These are phyloP conservation scores for Anorthoa munda DNA, from an alignment of 2,888 invertebrate genomes.

Conservation along the genomic window DNA sequence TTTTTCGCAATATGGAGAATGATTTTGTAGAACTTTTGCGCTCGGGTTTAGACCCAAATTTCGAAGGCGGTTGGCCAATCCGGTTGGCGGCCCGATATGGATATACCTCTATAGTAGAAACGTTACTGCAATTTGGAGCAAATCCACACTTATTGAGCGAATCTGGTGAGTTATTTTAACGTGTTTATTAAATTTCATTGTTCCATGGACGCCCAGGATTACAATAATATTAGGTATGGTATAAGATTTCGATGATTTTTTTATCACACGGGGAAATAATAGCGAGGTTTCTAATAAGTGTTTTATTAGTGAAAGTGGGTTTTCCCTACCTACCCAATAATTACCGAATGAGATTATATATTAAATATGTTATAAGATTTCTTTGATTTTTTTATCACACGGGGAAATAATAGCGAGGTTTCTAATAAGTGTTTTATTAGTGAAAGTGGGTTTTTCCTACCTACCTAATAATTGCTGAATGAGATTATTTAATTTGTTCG, in stretches of 20 bases:
- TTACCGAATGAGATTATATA: background rate
- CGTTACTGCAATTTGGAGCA: slow-evolving; percentile 82
- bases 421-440: background rate
- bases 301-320: background rate
- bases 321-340: background rate
- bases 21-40: slow-evolving; percentile 78
- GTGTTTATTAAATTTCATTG: no score
- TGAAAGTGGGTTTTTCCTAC: background rate
- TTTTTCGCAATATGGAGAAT: slow-evolving; percentile 76
- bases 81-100: slow-evolving; percentile 85
- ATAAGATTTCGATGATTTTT: no score
- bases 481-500: background rate
- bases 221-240: background rate
- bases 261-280: background rate
- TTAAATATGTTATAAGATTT: background rate
- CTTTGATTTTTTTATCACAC: no score
- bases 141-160: slow-evolving; percentile 85
- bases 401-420: background rate
- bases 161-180: slow-evolving; percentile 77
- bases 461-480: background rate
- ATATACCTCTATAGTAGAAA: slow-evolving; percentile 77
- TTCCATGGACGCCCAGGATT: background rate
- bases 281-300: background rate
- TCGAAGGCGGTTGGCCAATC: slow-evolving; percentile 86
- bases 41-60: slow-evolving; percentile 83